These are phyloP conservation scores for Harpalus rufipes DNA, from an alignment of 2,888 invertebrate genomes.

Conservation along the genomic window DNA sequence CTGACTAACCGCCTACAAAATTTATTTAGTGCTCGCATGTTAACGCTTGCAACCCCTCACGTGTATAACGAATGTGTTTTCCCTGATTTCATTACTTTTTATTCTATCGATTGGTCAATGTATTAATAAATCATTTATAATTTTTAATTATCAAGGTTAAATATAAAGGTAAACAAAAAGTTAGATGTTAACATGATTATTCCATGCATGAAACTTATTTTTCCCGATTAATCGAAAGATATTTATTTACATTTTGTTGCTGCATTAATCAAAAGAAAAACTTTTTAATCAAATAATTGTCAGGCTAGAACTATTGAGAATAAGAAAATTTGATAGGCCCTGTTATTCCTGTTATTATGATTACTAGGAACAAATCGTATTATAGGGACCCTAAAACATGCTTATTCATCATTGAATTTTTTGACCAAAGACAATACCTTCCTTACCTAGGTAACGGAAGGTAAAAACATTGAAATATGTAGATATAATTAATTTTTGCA, in stretches of 20 bases:
- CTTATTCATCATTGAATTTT: too few relatives aligned
- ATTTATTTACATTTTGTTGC: background rate
- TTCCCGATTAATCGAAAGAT: background rate
- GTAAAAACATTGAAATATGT: too few relatives aligned
- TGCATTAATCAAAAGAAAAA: background rate
- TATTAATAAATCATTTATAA: conserved; percentile 1
- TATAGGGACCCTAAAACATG: too few relatives aligned
- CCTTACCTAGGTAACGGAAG: too few relatives aligned
- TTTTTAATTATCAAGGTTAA: conserved; percentile 1
- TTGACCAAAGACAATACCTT: too few relatives aligned
- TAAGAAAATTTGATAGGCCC: too few relatives aligned
- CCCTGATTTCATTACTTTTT: background rate
- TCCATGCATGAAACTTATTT: background rate
- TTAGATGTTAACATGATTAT: background rate
- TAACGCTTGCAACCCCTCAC: background rate
- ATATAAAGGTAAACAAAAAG: background rate
- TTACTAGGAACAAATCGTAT: too few relatives aligned
- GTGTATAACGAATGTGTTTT: background rate
- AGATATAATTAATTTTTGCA: too few relatives aligned
- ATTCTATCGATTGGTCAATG: background rate
- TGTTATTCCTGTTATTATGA: too few relatives aligned
- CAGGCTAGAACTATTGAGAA: too few relatives aligned
- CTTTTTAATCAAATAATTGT: background rate
- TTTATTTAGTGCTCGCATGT: conserved; percentile 16
- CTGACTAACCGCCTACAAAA: conserved; percentile 32